phyloP scores from a whole-genome alignment of 1,140 invertebrate genomes.

The Drosophila prosaltans region DNA sequence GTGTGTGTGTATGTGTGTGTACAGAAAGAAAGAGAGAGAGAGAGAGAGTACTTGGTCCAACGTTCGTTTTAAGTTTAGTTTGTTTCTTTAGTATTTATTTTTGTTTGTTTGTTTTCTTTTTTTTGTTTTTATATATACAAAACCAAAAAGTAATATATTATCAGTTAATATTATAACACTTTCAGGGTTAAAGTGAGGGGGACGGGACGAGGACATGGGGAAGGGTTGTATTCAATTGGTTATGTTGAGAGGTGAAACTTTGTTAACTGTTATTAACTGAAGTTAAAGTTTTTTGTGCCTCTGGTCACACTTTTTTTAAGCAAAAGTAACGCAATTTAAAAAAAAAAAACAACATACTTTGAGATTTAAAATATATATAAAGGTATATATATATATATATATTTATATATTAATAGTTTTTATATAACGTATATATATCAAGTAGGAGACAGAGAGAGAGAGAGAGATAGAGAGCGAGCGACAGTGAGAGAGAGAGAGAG shows the following conservation, averaged over 20 bases:
- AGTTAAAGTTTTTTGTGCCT: not conserved
- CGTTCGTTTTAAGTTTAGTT: conserved; percentile 54
- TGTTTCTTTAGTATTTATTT: conserved; percentile 15
- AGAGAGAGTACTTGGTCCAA: conserved; percentile 32
- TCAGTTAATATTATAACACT: conserved; percentile 16
- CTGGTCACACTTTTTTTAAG: conserved; percentile 3
- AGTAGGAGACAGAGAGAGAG: conserved; percentile 31
- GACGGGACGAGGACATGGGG: conserved; percentile 9
- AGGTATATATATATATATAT: conserved; percentile 15
- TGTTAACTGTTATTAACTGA: no score
- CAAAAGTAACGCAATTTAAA: conserved; percentile 30
- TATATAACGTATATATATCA: conserved; percentile 56
- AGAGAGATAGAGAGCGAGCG: conserved; percentile 52
- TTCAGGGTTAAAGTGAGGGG: not conserved
- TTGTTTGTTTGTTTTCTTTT: conserved; percentile 11
- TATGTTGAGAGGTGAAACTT: not conserved
- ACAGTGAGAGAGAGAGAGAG: conserved; percentile 38
- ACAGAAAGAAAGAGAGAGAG: conserved; percentile 9
- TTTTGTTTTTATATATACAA: conserved; percentile 70
- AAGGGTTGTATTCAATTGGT: not conserved
- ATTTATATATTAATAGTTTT: conserved; percentile 32
- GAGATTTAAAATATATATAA: conserved; percentile 1
- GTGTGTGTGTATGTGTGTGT: not conserved
- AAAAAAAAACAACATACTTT: conserved; percentile 27
- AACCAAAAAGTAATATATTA: conserved; percentile 82